These are phyloP conservation scores for Drosophila mulleri DNA, from an alignment of 2,888 invertebrate genomes.

Conservation along the genomic window DNA sequence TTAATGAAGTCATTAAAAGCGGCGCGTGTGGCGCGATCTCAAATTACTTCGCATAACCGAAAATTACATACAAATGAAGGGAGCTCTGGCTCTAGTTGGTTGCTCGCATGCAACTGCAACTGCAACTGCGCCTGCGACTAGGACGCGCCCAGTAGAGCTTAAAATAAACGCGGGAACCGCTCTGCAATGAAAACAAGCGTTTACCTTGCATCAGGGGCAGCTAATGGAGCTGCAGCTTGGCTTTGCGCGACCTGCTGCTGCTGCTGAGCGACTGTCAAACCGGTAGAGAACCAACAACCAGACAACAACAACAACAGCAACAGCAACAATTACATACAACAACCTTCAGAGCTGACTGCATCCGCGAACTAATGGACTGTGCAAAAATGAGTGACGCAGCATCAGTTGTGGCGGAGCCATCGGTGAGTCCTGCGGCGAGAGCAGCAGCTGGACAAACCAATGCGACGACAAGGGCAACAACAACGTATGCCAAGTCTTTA, in stretches of 20 bases:
- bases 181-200: slow-evolving; percentile 31
- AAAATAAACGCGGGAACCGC: slow-evolving; percentile 57
- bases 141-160: slow-evolving; percentile 47
- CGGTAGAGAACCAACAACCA: slow-evolving; percentile 56
- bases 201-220: slow-evolving; percentile 50
- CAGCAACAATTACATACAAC: slow-evolving; percentile 51
- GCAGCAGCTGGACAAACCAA: slow-evolving; percentile 56
- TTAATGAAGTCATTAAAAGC: slow-evolving; percentile 84
- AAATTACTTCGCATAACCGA: slow-evolving; percentile 83
- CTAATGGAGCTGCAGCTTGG: slow-evolving; percentile 59
- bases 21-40: slow-evolving; percentile 84
- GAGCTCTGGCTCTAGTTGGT: slow-evolving; percentile 19
- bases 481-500: slow-evolving; percentile 67
- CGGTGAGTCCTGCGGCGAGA: slow-evolving; percentile 43
- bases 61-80: slow-evolving; percentile 75
- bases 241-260: slow-evolving; percentile 18
- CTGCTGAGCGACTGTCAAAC: slow-evolving; percentile 71
- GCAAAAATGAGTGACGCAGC: slow-evolving; percentile 79
- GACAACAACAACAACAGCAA: slow-evolving; percentile 29
- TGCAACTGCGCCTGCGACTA: slow-evolving; percentile 21
- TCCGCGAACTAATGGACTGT: slow-evolving; percentile 79
- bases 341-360: slow-evolving; percentile 75
- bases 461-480: slow-evolving; percentile 30
- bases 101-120: slow-evolving; percentile 17
- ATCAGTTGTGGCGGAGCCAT: slow-evolving; percentile 44